These are phyloP conservation scores for Arctopsyche grandis DNA, from an alignment of 1,140 invertebrate species.

Conservation along the genomic window DNA sequence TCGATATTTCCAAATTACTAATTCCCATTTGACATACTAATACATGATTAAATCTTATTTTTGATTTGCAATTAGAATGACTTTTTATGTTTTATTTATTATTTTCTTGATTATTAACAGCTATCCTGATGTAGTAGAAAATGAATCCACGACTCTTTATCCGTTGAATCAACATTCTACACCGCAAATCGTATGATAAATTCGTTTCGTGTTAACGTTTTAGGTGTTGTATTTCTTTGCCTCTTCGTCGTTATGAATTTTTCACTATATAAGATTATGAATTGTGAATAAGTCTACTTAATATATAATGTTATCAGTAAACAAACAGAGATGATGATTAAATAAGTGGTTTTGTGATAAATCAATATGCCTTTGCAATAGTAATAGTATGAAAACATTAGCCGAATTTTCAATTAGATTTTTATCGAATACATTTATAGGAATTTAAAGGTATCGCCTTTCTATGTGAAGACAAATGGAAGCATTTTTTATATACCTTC, in stretches of 20 bases:
- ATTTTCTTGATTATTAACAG: slow-evolving; percentile 45
- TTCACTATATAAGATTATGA: slow-evolving; percentile 7
- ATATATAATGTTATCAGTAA: neutral
- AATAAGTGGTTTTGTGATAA: slow-evolving; percentile 17
- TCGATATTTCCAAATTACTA: no score
- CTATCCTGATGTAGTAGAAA: slow-evolving; percentile 51
- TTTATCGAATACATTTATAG: no score
- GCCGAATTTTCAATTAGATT: slow-evolving; percentile 3
- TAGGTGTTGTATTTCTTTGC: neutral
- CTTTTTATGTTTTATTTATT: slow-evolving; percentile 12
- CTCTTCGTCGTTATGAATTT: neutral
- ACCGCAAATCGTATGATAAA: slow-evolving; percentile 48
- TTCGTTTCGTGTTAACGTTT: neutral
- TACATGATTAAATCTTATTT: no score
- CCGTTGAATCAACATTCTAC: slow-evolving; percentile 34
- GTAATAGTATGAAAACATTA: neutral
- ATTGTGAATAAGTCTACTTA: neutral
- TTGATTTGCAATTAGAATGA: neutral
- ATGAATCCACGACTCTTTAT: slow-evolving; percentile 51
- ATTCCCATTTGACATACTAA: no score
- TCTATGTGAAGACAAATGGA: neutral
- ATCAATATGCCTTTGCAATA: slow-evolving; percentile 15
- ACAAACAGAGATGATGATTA: neutral
- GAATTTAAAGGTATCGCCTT: neutral
- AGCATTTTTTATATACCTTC: neutral